Percentiles rank a stretch among this genome's conserved stretches.
These are phyloP conservation scores for Ylistrum balloti DNA, from an alignment of 1,140 invertebrate species.

Conservation along the genomic window DNA sequence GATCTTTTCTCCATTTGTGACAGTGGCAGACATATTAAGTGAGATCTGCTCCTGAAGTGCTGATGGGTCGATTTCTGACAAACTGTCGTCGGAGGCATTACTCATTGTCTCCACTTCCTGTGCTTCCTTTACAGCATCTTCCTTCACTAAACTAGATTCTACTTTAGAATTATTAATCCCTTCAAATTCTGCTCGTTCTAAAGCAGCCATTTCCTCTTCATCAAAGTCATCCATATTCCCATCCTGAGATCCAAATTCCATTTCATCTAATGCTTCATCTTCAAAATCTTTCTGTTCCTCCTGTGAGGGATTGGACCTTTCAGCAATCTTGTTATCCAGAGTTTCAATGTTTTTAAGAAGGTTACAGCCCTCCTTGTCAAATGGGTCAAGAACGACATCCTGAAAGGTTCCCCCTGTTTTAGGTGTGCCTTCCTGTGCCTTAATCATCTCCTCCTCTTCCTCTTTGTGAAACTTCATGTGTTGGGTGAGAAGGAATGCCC, in stretches of 20 bases:
- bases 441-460: constrained; percentile 47
- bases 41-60: constrained; percentile 57
- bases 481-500: constrained; percentile 68
- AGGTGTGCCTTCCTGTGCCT: constrained; percentile 48
- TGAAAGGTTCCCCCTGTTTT: constrained; percentile 53
- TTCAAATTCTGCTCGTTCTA: constrained; percentile 56
- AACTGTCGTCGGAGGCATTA: constrained; percentile 61
- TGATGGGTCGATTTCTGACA: constrained; percentile 62
- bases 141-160: not conserved
- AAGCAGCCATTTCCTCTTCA: constrained; percentile 60
- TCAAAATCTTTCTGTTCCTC: constrained; percentile 49
- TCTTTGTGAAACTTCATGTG: constrained; percentile 70
- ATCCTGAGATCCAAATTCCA: constrained; percentile 47
- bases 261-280: constrained; percentile 48
- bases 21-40: constrained; percentile 56
- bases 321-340: constrained; percentile 40
- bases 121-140: constrained; percentile 2
- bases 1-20: constrained; percentile 60
- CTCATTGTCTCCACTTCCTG: constrained; percentile 59
- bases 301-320: not conserved
- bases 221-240: constrained; percentile 55
- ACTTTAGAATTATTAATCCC: not conserved
- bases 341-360: constrained; percentile 60
- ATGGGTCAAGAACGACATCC: constrained; percentile 71
- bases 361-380: constrained; percentile 60